Percentiles rank a stretch among this genome's conserved stretches.
These are phyloP conservation scores for Vulpes vulpes DNA, from an alignment of 2,113 vertebrate genomes.

Conservation along the genomic window DNA sequence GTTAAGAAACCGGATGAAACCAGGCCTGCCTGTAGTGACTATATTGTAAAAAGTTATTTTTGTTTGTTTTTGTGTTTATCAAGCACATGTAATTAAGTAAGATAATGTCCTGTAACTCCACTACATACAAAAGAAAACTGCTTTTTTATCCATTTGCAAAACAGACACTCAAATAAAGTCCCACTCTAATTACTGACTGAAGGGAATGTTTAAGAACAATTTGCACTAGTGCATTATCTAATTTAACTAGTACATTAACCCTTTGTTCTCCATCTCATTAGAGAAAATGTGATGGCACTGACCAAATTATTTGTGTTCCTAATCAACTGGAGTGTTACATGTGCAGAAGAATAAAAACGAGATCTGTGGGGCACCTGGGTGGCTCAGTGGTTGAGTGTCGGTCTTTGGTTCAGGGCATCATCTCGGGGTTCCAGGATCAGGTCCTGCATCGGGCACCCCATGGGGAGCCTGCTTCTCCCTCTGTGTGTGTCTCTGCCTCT, in stretches of 20 bases:
- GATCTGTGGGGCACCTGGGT: neutral
- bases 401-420: too few relatives aligned
- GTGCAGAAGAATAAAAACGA: neutral
- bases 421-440: too few relatives aligned
- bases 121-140: neutral
- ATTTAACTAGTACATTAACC: neutral
- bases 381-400: too few relatives aligned
- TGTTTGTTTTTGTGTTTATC: neutral
- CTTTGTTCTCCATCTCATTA: neutral
- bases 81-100: neutral
- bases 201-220: conserved; percentile 16
- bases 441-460: too few relatives aligned
- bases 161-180: neutral
- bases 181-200: neutral
- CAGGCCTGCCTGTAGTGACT: neutral
- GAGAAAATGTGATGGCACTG: neutral
- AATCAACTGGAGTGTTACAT: neutral
- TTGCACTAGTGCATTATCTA: neutral
- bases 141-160: neutral
- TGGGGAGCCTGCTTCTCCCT: too few relatives aligned
- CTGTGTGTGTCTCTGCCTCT: too few relatives aligned
- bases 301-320: neutral
- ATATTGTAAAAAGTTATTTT: neutral
- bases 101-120: neutral
- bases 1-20: neutral